Evolutionary conservation across 2,888 invertebrate species (phyloP).

Genomic region (Sminthurides aquaticus): DNA sequence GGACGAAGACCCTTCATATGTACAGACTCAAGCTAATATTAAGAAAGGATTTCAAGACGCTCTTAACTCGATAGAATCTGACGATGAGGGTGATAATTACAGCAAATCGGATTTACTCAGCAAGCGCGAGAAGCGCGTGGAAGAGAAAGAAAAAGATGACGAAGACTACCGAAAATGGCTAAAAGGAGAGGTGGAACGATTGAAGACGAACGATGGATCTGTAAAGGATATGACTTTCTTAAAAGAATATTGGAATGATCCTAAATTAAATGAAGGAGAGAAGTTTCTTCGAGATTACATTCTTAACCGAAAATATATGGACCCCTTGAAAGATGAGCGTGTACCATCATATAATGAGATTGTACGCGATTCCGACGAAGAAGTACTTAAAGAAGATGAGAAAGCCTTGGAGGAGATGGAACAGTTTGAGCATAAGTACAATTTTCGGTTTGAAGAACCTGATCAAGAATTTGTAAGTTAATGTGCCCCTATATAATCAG

Average conservation of each 20-base stretch:
- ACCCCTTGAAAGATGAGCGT: slow-evolving; percentile 49
- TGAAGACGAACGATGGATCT: slow-evolving; percentile 51
- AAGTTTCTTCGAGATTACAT: slow-evolving; percentile 88
- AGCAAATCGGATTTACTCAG: slow-evolving; percentile 48
- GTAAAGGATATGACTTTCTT: slow-evolving; percentile 61
- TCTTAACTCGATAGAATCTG: slow-evolving; percentile 47
- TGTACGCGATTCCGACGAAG: slow-evolving; percentile 54
- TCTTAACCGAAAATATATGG: slow-evolving; percentile 65
- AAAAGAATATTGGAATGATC: slow-evolving; percentile 76
- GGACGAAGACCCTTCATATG: slow-evolving; percentile 52
- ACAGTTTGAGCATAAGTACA: slow-evolving; percentile 88
- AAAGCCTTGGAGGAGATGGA: slow-evolving; percentile 70
- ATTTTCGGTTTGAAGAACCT: slow-evolving; percentile 94
- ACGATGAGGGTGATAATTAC: slow-evolving; percentile 52
- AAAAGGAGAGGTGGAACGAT: slow-evolving; percentile 60
- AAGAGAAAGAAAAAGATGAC: slow-evolving; percentile 51
- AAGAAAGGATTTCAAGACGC: slow-evolving; percentile 58
- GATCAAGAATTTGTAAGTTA: slow-evolving; percentile 74
- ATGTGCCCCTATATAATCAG: neutral
- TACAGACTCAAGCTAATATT: slow-evolving; percentile 60
- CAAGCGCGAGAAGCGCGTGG: slow-evolving; percentile 53
- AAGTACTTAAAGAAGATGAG: slow-evolving; percentile 67
- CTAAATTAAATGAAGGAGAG: slow-evolving; percentile 72
- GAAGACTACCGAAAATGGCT: slow-evolving; percentile 70
- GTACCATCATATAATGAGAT: slow-evolving; percentile 61